Conservation (phyloP, 1,140 invertebrate genomes). For the Lithobius niger region DNA sequence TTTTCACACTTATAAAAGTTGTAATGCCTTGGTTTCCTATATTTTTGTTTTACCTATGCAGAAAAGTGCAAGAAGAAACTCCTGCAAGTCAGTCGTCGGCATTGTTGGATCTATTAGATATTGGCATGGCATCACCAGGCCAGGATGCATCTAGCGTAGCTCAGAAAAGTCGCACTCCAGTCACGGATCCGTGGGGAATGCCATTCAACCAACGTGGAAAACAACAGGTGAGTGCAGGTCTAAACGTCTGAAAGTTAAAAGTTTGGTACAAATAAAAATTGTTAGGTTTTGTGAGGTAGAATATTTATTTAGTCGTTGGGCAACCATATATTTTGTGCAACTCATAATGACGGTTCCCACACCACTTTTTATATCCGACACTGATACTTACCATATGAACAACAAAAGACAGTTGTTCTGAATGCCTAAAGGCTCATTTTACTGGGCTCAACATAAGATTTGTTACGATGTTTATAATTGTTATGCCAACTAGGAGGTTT, state of each 20-base stretch:
- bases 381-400: no score
- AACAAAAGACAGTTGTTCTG: no score
- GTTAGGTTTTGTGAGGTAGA: not conserved
- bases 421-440: no score
- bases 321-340: not conserved
- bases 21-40: no score
- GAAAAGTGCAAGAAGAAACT: not conserved
- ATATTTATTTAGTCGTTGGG: not conserved
- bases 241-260: not conserved
- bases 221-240: not conserved
- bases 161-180: constrained; percentile 4
- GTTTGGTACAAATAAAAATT: not conserved
- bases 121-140: constrained; percentile 33
- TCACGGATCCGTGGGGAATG: constrained; percentile 29
- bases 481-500: no score
- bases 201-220: constrained; percentile 16
- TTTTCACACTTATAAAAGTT: no score
- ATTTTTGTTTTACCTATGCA: constrained; percentile 5
- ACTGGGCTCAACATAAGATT: no score
- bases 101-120: constrained; percentile 66
- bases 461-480: no score
- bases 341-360: no score
- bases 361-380: no score
- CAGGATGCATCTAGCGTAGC: not conserved
- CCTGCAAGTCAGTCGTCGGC: constrained; percentile 40